Base-by-base conservation (phyloP, 2,888 invertebrate genomes). In the Parasteatoda lunata region DNA sequence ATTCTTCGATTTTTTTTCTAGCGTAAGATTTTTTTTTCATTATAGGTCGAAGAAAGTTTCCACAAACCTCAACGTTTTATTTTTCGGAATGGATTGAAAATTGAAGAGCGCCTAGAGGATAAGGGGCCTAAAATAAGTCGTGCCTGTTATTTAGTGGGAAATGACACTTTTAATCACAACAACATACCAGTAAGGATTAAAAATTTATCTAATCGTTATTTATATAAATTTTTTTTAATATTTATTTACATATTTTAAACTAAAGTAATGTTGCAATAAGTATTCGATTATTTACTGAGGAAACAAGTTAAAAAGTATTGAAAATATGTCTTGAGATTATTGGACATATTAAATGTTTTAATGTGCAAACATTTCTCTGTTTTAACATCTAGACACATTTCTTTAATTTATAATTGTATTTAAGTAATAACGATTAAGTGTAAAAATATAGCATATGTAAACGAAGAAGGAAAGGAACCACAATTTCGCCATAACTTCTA, bases 41-140 rank as follows among this genome's bases (percentile, higher is more conserved):
- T 73, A 6, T 30, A 84, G 84, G 47, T n/a, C 11, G 5, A 52
- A 48, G 72, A 77, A 49, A 7, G 8, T 11, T 48, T 71, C 45
- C 66, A 77, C 47, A 86, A 80, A n/a, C 80, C 77, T 1, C 85
- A 86, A 15, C 8, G 80, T 30, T 86, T 86, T 54, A 68, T 86
- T 4, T 71, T 77, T 52, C 75, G 80, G 5, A 86, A 86, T 72
- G 85, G 85, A 48, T 11, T 80, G 3, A 9, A 70, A 0, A 30
- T 65, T 5, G 85, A 86, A 72, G 80, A 80, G 45, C 45, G 30
- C 8, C 11, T 47, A 15, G 77, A 72, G 3, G 64, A 68, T n/a
- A 86, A 80, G 48, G 52, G 13, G n/a, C 76, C 71, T 0, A 80
- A 86, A 68, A 30, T 71, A 2, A 30, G 54, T 30, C 30, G 30